Evolutionary conservation across 2,797 vertebrate genomes (phyloP).

Genomic region (Gymnodraco acuticeps): DNA sequence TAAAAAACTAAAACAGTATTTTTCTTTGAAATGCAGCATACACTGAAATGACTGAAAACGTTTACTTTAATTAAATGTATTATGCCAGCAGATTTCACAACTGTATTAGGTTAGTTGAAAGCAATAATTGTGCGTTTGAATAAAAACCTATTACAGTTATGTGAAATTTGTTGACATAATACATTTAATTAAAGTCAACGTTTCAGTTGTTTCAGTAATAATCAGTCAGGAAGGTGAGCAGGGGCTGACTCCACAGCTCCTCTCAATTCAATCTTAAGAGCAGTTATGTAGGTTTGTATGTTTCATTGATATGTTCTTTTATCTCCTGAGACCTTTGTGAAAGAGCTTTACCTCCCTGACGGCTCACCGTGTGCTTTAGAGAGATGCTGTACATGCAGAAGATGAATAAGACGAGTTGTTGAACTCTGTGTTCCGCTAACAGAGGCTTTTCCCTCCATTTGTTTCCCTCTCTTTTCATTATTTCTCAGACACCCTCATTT

Average conservation of each 20-base stretch:
- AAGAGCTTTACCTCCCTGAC: constrained; percentile 3
- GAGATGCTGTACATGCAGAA: not conserved
- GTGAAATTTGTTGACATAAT: no score
- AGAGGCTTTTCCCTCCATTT: not conserved
- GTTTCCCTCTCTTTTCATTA: constrained; percentile 6
- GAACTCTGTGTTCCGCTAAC: not conserved
- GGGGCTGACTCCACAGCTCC: not conserved
- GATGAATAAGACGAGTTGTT: constrained; percentile 11
- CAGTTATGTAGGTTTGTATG: not conserved
- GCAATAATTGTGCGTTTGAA: no score
- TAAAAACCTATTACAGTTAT: no score
- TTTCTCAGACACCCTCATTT: constrained; percentile 19
- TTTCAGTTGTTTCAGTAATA: not conserved
- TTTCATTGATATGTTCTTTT: not conserved
- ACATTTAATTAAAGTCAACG: no score
- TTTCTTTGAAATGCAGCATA: not conserved
- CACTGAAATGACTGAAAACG: no score
- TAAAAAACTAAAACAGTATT: not conserved
- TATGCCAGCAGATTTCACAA: no score
- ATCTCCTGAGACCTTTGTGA: constrained; percentile 4
- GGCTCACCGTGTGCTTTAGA: not conserved
- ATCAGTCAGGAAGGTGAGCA: not conserved
- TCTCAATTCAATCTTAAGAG: not conserved
- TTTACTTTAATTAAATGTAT: no score
- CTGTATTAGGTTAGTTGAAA: no score